Base-by-base conservation (phyloP, 2,113 vertebrate genomes). In the Catharus minimus region DNA sequence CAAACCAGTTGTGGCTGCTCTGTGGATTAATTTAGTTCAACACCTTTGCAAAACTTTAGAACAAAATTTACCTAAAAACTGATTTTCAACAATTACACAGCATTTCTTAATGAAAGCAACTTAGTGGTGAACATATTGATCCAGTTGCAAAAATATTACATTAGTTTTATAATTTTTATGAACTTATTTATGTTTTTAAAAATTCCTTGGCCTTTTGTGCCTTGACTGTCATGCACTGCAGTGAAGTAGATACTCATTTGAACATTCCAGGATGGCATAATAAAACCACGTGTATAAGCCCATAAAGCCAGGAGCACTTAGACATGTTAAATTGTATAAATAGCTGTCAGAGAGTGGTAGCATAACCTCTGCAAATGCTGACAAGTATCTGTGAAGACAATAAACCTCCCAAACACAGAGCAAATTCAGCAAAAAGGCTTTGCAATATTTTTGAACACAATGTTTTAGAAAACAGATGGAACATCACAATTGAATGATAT, bases 381-480 rank as follows among this genome's bases (percentile, higher is more conserved):
- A 82, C 66, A 92, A 89, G 53, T 53, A 30, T 26, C 46, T 90
- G 21, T 58, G 49, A 75, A 55, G 61, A 76, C 55, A 88, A 36
- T 62, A 88, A 92, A 58, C 56, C 49, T 94, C 58, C 73, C 80
- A 44, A 88, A 74, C 52, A 26, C 44, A 86, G 47, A 84, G 62
- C 41, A 90, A 91, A 86, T 71, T 73, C 57, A 47, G 36, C 64
- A 77, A 52, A 65, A 78, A 73, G 24, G 18, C 38, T 58, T 43
- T 67, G 46, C 50, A 58, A 9, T 86, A 49, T 74, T 96, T 94
- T 88, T 49, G 69, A 93, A 88, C 61, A 77, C 50, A 30, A 83
- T 30, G 46, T 88, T 91, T 93, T 79, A 74, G 95, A 92, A 69
- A 79, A 43, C 27, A 95, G 74, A 73, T 76, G 89, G 75, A 62